These are phyloP conservation scores for Exephanes ischioxanthus DNA, from an alignment of 2,888 invertebrate species.

Conservation along the genomic window DNA sequence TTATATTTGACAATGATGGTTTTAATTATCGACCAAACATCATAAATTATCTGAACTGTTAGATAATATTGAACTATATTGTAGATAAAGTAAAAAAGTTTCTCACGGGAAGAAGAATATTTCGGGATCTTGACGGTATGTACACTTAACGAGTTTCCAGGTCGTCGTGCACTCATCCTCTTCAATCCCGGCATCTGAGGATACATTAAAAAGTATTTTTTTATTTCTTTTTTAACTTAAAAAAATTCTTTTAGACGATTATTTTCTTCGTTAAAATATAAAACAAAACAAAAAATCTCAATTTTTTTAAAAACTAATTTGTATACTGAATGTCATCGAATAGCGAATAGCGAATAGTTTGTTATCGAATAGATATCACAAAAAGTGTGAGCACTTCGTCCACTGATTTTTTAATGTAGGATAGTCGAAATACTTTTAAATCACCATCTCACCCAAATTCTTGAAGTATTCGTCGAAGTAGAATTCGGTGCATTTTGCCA, in stretches of 20 bases:
- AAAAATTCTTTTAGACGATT: neutral
- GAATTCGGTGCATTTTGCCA: constrained; percentile 37
- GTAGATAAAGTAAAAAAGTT: neutral
- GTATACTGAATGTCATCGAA: no score
- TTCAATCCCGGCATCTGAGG: constrained; percentile 57
- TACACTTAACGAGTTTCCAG: constrained; percentile 74
- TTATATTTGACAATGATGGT: neutral
- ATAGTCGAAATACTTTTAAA: neutral
- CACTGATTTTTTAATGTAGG: neutral
- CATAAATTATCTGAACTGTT: neutral
- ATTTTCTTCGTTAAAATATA: neutral
- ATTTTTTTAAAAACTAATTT: neutral
- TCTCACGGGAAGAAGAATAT: constrained; percentile 76
- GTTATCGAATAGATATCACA: no score
- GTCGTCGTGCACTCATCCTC: constrained; percentile 72
- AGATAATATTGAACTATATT: constrained; percentile 4
- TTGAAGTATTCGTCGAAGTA: neutral
- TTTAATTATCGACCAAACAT: neutral
- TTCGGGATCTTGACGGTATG: constrained; percentile 70
- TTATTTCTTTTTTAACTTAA: neutral
- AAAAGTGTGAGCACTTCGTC: no score
- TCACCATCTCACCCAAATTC: neutral
- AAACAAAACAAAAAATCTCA: neutral
- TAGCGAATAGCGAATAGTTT: no score
- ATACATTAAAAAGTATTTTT: neutral